phyloP scores from a whole-genome alignment of 2,113 vertebrate genomes.

The Zapus hudsonius region DNA sequence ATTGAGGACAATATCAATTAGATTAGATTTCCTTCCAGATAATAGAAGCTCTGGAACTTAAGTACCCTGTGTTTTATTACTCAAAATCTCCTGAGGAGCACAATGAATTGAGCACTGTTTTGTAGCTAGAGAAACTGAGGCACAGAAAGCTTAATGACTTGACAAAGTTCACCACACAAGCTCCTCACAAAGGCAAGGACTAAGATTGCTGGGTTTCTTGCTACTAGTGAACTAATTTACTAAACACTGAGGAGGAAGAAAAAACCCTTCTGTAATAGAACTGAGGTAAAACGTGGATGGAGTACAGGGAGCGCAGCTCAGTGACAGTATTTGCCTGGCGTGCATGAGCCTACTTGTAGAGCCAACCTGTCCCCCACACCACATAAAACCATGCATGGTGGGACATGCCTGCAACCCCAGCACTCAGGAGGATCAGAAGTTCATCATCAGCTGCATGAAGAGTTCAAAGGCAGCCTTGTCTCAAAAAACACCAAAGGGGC shows the following conservation, averaged over 20 bases:
- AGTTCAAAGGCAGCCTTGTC: neutral
- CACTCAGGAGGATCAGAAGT: neutral
- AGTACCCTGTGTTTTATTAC: slow-evolving; percentile 16
- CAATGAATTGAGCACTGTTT: neutral
- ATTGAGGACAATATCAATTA: slow-evolving; percentile 64
- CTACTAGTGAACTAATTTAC: neutral
- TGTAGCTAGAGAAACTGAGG: slow-evolving; percentile 44
- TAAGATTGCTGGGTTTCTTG: neutral
- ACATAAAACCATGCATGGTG: too few species aligned
- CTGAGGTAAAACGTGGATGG: neutral
- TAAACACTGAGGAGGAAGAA: neutral
- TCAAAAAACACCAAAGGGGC: neutral
- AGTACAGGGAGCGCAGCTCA: neutral
- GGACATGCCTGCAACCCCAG: neutral
- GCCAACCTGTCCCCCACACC: neutral
- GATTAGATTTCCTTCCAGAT: slow-evolving; percentile 60
- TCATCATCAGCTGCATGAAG: neutral
- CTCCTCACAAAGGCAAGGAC: neutral
- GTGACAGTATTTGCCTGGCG: neutral
- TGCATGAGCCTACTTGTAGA: too few species aligned
- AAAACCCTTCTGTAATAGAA: slow-evolving; percentile 1
- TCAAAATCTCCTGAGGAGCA: slow-evolving; percentile 31
- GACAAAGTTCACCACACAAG: neutral
- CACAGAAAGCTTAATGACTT: neutral
- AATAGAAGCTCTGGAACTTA: slow-evolving; percentile 14